Base-by-base conservation (phyloP, 2,888 invertebrate genomes). In the Drosophila ustulata region DNA sequence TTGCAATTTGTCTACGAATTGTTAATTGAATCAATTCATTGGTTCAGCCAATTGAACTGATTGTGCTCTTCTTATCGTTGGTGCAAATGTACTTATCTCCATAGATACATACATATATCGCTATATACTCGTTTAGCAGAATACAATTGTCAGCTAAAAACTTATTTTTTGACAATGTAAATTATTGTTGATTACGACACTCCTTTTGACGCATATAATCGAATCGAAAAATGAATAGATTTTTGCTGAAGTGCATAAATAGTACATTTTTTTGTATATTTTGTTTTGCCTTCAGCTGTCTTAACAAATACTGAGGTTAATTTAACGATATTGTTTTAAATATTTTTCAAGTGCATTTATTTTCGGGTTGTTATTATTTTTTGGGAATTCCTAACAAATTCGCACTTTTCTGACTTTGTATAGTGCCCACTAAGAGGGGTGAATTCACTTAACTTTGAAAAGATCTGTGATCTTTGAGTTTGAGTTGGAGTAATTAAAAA, bases 21-120 rank as follows among this genome's bases (percentile, higher is more conserved):
- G 25, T 25, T 53, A 55, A 62, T 62, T 62, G 53, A 39, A 28
- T 53, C 53, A 62, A 62, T 61, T 45, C n/a, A 46, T 37, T 45
- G 28, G 46, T 28, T 46, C 55, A 53, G 46, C 45, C 55, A 62
- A 28, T 47, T 53, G 23, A 46, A 28, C 26, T 34, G 39, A 3
- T 41, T 9, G 41, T 39, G 32, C n/a, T 34, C 23, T 11, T 30
- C 30, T 13, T 41, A 25, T 32, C 18, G 26, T n/a, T 7, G 13
- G 41, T 50, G 23, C 55, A 39, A 18, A 49, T 11, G 47, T 18
- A 53, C 52, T 45, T 52, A 32, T n/a, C 9, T 11, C 8, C 32
- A 0, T 8, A 30, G 9, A 55, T 34, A 46, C n/a, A 25, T 45
- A 13, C 4, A 8, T 7, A 18, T 41, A 41, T 3, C 9, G 11